Base-by-base conservation (phyloP, 2,113 vertebrate species). In the Aspiorhynchus laticeps region DNA sequence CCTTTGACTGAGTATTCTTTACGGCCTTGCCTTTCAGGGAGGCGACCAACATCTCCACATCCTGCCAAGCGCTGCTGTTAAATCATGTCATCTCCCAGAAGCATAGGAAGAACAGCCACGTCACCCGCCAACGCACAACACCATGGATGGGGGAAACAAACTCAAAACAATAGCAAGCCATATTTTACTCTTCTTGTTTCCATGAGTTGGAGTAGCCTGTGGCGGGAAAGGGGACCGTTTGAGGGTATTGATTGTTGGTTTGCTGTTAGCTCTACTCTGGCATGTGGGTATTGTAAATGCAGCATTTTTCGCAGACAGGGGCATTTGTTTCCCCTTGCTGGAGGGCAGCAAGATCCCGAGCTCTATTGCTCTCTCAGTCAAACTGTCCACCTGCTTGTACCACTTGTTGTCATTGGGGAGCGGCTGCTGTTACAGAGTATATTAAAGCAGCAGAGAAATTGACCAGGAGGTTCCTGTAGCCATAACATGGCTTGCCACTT, bases 1-100 rank as follows among this genome's bases (percentile, higher is more conserved):
- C 73, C 82, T 86, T 75, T 81, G 65, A 88, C 65, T 48, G 83
- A 48, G 24, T 31, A 76, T 84, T 84, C 77, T 79, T 87, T 63
- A 80, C 11, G 21, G 65, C 73, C 41, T 53, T 46, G 28, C 59
- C 78, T 87, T 73, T 10, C 73, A 73, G 46, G 26, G 7, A 46
- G 67, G 65, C 26, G 65, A 53, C 82, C 67, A 17, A 33, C 48
- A 84, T 31, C 82, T 84, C 65, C 82, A 74, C 46, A 74, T 73
- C 48, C 82, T 84, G 82, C 82, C 82, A 74, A 84, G 67, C 6
- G 15, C 69, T 48, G 33, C 67, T 51, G 82, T 59, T 84, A 84
- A 84, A 84, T 84, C 80, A 71, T 84, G 82, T 84, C 67, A 26
- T 51, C 67, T 84, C 48, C 28, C 65, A 73, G 81, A 73, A 56